Evolutionary conservation across 2,888 invertebrate species (phyloP), one percentile per base, ranked within the genome.

Genomic region (Ochropacha duplaris): DNA sequence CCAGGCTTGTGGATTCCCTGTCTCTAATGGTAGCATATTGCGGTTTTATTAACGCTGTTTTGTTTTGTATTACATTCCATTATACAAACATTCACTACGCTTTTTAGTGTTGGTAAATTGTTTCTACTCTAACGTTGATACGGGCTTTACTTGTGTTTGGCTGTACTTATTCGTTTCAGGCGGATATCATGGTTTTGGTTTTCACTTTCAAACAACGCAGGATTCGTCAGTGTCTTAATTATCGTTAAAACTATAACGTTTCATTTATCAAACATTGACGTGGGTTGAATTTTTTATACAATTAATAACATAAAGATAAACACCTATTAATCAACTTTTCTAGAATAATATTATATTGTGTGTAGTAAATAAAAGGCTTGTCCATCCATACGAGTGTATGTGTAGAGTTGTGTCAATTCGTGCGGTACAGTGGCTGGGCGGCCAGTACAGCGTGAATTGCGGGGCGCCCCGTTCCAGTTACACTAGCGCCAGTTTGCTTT

Each of bases 31-130:
- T 78, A 70, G 75, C 76, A 78, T 84, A 79, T 80, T 86, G 88
- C 80, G 87, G 87, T 88, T 86, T 84, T 86, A 83, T 86, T 86
- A 84, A 81, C 81, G 83, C 78, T 83, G 79, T 78, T 76, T 78
- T 78, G 76, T 84, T 81, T 80, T 80, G 77, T 84, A 86, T 83
- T 81, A 83, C 83, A 85, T 85, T 84, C 84, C 78, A 61, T 66
- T 71, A 72, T 19, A n/a, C 19, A 19, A n/a, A 44, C 72, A 74
- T 79, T 74, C 78, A 78, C 72, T 72, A 70, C 57, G 5, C 8
- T 6, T 44, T 19, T 19, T 19, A 31, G 31, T 31, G 12, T 2
- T 19, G n/a, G 44, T 39, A 39, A 4, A 16, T 19, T 44, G 19
- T 44, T 44, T 19, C 2, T 44, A 44, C 44, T 44, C 8, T n/a